Evolutionary conservation across 2,797 vertebrate genomes (phyloP).

Genomic region (Epinephelus awoara): DNA sequence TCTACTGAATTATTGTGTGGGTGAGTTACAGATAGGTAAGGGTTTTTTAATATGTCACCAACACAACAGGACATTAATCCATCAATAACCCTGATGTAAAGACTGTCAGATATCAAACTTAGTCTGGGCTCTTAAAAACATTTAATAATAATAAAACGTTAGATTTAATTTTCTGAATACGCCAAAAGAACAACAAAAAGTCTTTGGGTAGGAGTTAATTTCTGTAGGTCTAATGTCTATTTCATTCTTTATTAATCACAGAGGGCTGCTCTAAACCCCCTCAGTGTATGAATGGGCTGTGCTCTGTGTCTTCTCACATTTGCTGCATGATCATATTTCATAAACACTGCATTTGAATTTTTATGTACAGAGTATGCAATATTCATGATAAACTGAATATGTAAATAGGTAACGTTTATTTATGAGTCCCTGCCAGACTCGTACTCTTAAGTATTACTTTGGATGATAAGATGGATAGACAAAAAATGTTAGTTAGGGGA

Average conservation of each 20-base stretch:
- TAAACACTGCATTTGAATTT: constrained; percentile 89
- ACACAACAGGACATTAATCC: constrained; percentile 57
- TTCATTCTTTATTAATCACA: constrained; percentile 85
- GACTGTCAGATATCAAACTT: constrained; percentile 51
- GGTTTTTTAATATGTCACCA: constrained; percentile 49
- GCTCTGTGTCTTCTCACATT: constrained; percentile 84
- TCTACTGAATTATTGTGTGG: constrained; percentile 48
- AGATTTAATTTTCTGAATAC: constrained; percentile 4
- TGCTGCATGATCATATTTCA: constrained; percentile 89
- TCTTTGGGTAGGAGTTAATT: constrained; percentile 67
- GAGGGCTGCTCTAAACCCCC: constrained; percentile 73
- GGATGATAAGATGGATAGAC: constrained; percentile 85
- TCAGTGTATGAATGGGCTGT: constrained; percentile 78
- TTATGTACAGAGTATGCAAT: constrained; percentile 89
- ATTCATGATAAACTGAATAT: constrained; percentile 90
- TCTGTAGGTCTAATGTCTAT: constrained; percentile 74
- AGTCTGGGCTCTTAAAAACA: constrained; percentile 13
- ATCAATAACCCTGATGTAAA: constrained; percentile 52
- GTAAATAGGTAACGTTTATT: constrained; percentile 89
- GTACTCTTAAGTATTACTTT: constrained; percentile 86
- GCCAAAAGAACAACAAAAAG: constrained; percentile 25
- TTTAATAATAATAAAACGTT: background rate
- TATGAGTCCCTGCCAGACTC: constrained; percentile 84
- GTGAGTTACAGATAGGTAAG: constrained; percentile 44
- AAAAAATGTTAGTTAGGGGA: constrained; percentile 82